Percentiles rank a stretch among this genome's conserved stretches.
Evolutionary conservation across 2,888 invertebrate species (phyloP).

Genomic region (Leptinotarsa peninsularis): DNA sequence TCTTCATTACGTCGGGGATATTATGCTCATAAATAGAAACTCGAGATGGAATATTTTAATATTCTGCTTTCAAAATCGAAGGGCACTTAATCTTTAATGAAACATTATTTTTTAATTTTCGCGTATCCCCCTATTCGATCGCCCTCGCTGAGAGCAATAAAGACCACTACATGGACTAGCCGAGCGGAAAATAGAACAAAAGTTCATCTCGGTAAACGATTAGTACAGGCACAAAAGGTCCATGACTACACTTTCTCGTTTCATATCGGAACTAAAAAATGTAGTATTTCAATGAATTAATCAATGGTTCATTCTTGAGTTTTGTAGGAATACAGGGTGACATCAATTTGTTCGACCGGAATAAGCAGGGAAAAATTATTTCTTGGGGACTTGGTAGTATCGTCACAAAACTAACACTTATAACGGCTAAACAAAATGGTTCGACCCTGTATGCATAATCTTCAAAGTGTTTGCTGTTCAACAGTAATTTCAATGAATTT

Average conservation of each 20-base stretch:
- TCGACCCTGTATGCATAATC: no score
- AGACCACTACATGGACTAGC: conserved; percentile 51
- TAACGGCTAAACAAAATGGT: no score
- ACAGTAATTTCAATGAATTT: no score
- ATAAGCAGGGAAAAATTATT: no score
- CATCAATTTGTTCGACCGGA: no score
- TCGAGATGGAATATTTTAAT: conserved; percentile 43
- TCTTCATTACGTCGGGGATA: conserved; percentile 17
- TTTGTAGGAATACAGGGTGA: no score
- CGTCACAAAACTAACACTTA: no score
- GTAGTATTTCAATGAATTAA: background rate
- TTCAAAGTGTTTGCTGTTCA: no score
- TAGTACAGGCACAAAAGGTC: conserved; percentile 20
- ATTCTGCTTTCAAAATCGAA: conserved; percentile 47
- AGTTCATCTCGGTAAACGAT: conserved; percentile 42
- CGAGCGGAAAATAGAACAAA: conserved; percentile 60
- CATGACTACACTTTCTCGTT: no score
- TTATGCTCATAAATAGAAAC: conserved; percentile 13
- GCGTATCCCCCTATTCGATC: conserved; percentile 49
- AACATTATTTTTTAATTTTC: conserved; percentile 56
- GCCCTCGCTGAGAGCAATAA: conserved; percentile 48
- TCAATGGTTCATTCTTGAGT: background rate
- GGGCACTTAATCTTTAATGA: conserved; percentile 51
- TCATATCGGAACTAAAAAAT: no score
- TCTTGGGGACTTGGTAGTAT: no score